A percentile compares a stretch with the other conserved stretches of the same genome.
Evolutionary conservation across 1,140 invertebrate genomes (phyloP).

Genomic region (Branchinecta lindahli): DNA sequence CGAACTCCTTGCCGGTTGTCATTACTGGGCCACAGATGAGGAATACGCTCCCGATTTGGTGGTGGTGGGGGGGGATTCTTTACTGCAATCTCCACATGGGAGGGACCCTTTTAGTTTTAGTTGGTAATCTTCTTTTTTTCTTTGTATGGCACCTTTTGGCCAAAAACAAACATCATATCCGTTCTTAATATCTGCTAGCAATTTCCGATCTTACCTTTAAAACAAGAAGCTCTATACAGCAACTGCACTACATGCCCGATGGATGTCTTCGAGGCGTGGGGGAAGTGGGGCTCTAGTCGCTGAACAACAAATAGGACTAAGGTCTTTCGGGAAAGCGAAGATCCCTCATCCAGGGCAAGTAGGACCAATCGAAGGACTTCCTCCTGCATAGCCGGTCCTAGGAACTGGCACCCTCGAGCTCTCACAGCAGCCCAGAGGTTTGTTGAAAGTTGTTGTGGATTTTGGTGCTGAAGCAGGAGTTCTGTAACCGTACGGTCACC

Average conservation of each 20-base stretch:
- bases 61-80: no score
- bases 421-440: constrained; percentile 94
- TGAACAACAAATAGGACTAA: constrained; percentile 98
- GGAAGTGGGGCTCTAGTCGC: constrained; percentile 81
- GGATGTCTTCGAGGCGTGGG: constrained; percentile 94
- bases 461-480: constrained; percentile 83
- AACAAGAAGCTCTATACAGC: constrained; percentile 91
- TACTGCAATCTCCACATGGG: no score
- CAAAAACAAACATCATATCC: no score
- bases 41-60: no score
- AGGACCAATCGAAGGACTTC: constrained; percentile 89
- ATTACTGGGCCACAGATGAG: no score
- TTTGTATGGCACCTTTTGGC: no score
- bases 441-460: constrained; percentile 74
- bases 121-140: no score
- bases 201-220: constrained; percentile 58
- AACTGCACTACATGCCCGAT: constrained; percentile 98
- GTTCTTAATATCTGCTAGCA: no score
- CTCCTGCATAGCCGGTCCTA: constrained; percentile 99
- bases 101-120: no score
- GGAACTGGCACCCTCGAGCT: constrained; percentile 91
- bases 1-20: no score
- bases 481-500: constrained; percentile 90
- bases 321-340: constrained; percentile 90
- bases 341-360: constrained; percentile 85